Conservation (phyloP, 2,888 invertebrate genomes). For the Standfussiana lucernea region DNA sequence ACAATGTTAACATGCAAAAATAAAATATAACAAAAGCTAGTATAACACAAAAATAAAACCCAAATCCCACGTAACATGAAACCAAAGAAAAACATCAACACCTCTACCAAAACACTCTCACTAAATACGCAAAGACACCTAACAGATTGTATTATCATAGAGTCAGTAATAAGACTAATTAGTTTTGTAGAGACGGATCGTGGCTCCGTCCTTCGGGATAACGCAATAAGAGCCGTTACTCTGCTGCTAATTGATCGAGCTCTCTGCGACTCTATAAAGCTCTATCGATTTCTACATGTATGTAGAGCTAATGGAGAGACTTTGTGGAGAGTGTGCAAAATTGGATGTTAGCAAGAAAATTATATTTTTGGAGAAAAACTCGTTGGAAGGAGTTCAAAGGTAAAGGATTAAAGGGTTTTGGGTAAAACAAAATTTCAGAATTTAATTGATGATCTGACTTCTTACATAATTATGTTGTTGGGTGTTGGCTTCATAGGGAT, state of each 20-base stretch:
- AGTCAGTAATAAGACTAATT: constrained; percentile 60
- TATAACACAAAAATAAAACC: not conserved
- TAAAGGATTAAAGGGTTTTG: not conserved
- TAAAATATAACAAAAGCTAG: not conserved
- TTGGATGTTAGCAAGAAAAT: not conserved
- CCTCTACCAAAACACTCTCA: constrained; percentile 14
- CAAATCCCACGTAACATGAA: not conserved
- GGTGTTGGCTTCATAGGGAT: not conserved
- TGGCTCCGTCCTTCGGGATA: constrained; percentile 62
- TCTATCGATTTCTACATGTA: constrained; percentile 43
- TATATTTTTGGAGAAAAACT: not conserved
- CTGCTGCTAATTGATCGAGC: constrained; percentile 67
- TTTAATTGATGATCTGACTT: not conserved
- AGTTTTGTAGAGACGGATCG: constrained; percentile 66
- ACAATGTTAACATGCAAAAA: too few species aligned
- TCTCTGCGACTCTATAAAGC: constrained; percentile 52
- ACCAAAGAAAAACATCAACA: not conserved
- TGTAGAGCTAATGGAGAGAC: constrained; percentile 33
- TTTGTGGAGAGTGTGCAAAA: not conserved
- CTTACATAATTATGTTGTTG: not conserved
- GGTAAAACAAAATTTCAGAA: not conserved
- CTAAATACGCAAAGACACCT: constrained; percentile 29
- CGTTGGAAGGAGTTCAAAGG: not conserved
- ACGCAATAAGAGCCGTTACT: constrained; percentile 66
- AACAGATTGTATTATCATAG: constrained; percentile 60